Conservation (phyloP, 2,113 vertebrate species). For the Otocyon megalotis region DNA sequence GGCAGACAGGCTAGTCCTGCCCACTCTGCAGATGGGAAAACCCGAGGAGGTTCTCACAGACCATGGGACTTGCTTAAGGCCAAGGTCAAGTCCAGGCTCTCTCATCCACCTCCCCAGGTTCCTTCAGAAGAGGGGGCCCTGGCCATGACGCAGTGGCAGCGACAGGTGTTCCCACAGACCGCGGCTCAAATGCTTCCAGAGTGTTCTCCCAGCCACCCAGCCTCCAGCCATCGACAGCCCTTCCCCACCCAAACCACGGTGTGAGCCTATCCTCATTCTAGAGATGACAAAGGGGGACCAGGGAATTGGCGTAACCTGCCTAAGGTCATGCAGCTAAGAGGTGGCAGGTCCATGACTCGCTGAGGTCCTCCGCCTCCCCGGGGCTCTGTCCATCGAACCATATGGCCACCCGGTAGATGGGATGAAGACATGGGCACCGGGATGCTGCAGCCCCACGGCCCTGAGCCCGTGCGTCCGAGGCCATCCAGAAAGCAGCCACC, state of each 20-base stretch:
- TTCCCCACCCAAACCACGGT: neutral
- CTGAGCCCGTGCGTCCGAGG: neutral
- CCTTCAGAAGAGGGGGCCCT: neutral
- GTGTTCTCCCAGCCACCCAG: neutral
- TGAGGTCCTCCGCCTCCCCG: neutral
- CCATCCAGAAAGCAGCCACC: neutral
- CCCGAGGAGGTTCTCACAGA: neutral
- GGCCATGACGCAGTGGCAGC: rapidly evolving
- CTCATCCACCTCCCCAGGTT: neutral
- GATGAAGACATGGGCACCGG: neutral
- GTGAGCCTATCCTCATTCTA: neutral
- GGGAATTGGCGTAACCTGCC: neutral
- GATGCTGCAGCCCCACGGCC: neutral
- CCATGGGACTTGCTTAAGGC: neutral
- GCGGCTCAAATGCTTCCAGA: neutral
- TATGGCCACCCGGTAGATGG: neutral
- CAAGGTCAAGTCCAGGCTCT: neutral
- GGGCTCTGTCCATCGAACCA: neutral
- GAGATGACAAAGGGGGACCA: slow-evolving; percentile 19
- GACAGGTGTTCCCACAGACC: neutral
- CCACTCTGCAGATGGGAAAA: slow-evolving; percentile 22
- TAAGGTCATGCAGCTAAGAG: neutral
- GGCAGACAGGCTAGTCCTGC: neutral
- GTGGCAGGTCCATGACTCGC: neutral
- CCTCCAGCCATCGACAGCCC: neutral